Evolutionary conservation across 2,888 invertebrate genomes (phyloP).

Genomic region (Xylota segnis): DNA sequence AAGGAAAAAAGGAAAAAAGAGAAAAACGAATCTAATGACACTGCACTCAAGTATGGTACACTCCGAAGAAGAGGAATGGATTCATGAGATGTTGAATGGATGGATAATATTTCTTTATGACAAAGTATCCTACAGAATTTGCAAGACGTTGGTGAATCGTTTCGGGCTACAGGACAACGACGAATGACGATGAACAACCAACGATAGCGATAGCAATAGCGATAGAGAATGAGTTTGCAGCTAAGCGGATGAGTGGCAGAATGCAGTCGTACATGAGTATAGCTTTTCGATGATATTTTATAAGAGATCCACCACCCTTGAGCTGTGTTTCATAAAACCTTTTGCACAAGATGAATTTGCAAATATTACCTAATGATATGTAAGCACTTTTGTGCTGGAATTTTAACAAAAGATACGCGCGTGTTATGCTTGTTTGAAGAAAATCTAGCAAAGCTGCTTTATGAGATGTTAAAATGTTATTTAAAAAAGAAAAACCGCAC

Average conservation of each 20-base stretch:
- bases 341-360: constrained; percentile 1
- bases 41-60: constrained; percentile 45
- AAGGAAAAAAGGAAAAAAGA: too few relatives aligned
- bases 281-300: constrained; percentile 23
- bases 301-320: constrained; percentile 7
- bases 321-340: constrained; percentile 9
- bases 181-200: constrained; percentile 34
- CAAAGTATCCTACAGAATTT: constrained; percentile 55
- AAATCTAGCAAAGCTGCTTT: too few relatives aligned
- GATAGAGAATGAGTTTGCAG: constrained; percentile 18
- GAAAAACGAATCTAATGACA: constrained; percentile 47
- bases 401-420: background rate
- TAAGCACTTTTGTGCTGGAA: constrained; percentile 16
- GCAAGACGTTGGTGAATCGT: constrained; percentile 59
- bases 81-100: constrained; percentile 56
- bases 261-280: constrained; percentile 11
- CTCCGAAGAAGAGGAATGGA: constrained; percentile 55
- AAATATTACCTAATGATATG: constrained; percentile 26
- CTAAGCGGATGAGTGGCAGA: constrained; percentile 29
- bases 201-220: too few relatives aligned
- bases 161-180: constrained; percentile 47
- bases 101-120: constrained; percentile 63
- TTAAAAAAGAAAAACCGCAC: too few relatives aligned
- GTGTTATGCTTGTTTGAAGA: too few relatives aligned
- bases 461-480: too few relatives aligned